Percentiles rank a stretch among this genome's conserved stretches.
phyloP scores from a whole-genome alignment of 1,140 invertebrate genomes.

The Drosophila kepulauana region DNA sequence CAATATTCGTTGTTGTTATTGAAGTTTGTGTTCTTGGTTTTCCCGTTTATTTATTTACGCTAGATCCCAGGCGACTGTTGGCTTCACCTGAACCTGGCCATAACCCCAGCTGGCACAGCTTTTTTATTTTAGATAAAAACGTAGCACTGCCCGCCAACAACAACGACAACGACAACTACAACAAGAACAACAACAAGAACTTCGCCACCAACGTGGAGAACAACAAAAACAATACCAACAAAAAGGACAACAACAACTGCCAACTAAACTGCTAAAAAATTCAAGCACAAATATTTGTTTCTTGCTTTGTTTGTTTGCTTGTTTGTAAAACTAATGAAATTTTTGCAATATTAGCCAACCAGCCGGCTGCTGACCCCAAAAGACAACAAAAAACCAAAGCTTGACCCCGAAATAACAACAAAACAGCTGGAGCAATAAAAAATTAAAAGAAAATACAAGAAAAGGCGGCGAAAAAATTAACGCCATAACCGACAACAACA shows the following conservation, averaged over 20 bases:
- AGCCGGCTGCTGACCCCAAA: constrained; percentile 66
- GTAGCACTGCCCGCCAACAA: constrained; percentile 34
- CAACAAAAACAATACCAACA: constrained; percentile 42
- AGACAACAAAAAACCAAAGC: constrained; percentile 60
- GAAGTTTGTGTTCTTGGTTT: constrained; percentile 23
- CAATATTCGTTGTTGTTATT: constrained; percentile 35
- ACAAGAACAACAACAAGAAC: constrained; percentile 24
- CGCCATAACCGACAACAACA: constrained; percentile 50
- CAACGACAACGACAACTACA: constrained; percentile 33
- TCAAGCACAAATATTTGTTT: constrained; percentile 80
- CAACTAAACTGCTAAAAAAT: constrained; percentile 78
- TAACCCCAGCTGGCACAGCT: constrained; percentile 66
- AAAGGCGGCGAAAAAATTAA: constrained; percentile 66
- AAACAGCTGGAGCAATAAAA: constrained; percentile 40
- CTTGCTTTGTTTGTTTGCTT: constrained; percentile 79
- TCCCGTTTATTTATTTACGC: constrained; percentile 62
- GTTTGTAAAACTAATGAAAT: constrained; percentile 83
- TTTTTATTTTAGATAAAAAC: constrained; percentile 68
- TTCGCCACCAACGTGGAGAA: constrained; percentile 21
- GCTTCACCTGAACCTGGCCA: constrained; percentile 64
- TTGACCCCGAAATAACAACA: constrained; percentile 60
- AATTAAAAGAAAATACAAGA: constrained; percentile 70
- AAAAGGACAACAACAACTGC: constrained; percentile 47
- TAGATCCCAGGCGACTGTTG: constrained; percentile 59
- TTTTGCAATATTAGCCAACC: constrained; percentile 77